phyloP scores from a whole-genome alignment of 2,888 invertebrate species.

The Sesia apiformis region DNA sequence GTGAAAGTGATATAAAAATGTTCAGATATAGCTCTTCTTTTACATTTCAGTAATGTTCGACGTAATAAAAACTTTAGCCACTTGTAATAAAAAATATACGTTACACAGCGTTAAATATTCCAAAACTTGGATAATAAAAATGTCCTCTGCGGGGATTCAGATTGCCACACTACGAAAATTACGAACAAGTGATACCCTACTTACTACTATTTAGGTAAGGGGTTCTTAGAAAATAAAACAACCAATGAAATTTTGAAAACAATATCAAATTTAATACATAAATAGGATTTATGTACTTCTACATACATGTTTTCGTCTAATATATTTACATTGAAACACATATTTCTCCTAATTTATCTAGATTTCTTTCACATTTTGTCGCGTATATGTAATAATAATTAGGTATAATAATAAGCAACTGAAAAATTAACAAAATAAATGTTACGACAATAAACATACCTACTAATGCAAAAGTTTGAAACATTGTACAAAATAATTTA shows the following conservation, averaged over 20 bases:
- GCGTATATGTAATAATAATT: conserved; percentile 26
- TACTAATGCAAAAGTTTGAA: conserved; percentile 41
- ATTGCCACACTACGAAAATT: background rate
- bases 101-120: conserved; percentile 55
- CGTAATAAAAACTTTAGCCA: conserved; percentile 57
- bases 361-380: conserved; percentile 49
- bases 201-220: background rate
- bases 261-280: conserved; percentile 76
- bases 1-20: conserved; percentile 48
- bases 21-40: conserved; percentile 23
- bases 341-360: conserved; percentile 56
- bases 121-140: conserved; percentile 53
- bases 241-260: conserved; percentile 67
- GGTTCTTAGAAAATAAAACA: conserved; percentile 42
- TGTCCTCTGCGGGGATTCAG: conserved; percentile 18
- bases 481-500: conserved; percentile 67
- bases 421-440: conserved; percentile 54
- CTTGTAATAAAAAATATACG: conserved; percentile 52
- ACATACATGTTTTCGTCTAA: conserved; percentile 69
- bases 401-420: conserved; percentile 52
- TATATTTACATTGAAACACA: conserved; percentile 72
- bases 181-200: background rate
- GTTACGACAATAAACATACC: conserved; percentile 41
- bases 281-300: conserved; percentile 72
- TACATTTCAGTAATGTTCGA: conserved; percentile 26